Conservation (phyloP, 64 coral and sea anemone genomes). For the Trachythela sp. region DNA sequence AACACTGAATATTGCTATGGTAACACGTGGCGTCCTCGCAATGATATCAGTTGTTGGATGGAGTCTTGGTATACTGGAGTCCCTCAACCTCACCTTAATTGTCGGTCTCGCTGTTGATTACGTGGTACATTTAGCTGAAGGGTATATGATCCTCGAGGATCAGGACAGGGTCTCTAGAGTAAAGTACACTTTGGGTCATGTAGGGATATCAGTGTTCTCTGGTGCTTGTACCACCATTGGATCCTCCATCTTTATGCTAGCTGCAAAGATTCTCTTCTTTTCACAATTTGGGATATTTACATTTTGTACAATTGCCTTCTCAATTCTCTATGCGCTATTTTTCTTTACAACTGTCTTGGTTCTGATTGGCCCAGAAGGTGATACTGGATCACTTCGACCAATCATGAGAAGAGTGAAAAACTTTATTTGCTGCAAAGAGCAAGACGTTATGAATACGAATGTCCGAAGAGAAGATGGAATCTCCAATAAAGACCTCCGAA, state of each 20-base stretch:
- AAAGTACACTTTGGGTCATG: slow-evolving; percentile 63
- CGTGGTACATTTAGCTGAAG: slow-evolving; percentile 91
- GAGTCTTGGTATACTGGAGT: slow-evolving; percentile 87
- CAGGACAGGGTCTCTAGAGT: slow-evolving; percentile 65
- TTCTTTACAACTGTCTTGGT: slow-evolving; percentile 11
- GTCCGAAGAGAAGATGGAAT: neutral
- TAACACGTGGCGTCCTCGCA: slow-evolving; percentile 83
- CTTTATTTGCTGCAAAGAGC: neutral
- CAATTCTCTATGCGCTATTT: neutral
- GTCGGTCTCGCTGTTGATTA: slow-evolving; percentile 94
- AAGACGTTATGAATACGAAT: neutral
- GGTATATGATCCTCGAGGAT: slow-evolving; percentile 66
- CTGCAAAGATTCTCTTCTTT: slow-evolving; percentile 5
- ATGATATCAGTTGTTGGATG: slow-evolving; percentile 81
- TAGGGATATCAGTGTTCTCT: slow-evolving; percentile 83
- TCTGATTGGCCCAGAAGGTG: slow-evolving; percentile 9
- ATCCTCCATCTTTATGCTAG: neutral
- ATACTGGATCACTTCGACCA: slow-evolving; percentile 25
- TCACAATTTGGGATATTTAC: neutral
- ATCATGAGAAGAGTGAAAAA: slow-evolving; percentile 10
- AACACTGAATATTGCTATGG: slow-evolving; percentile 73
- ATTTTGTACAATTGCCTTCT: slow-evolving; percentile 2
- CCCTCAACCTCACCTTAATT: slow-evolving; percentile 84
- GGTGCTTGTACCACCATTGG: slow-evolving; percentile 54
- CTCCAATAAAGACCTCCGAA: neutral